phyloP scores from a whole-genome alignment of 2,888 invertebrate species.

The Harpagoxenus sublaevis region DNA sequence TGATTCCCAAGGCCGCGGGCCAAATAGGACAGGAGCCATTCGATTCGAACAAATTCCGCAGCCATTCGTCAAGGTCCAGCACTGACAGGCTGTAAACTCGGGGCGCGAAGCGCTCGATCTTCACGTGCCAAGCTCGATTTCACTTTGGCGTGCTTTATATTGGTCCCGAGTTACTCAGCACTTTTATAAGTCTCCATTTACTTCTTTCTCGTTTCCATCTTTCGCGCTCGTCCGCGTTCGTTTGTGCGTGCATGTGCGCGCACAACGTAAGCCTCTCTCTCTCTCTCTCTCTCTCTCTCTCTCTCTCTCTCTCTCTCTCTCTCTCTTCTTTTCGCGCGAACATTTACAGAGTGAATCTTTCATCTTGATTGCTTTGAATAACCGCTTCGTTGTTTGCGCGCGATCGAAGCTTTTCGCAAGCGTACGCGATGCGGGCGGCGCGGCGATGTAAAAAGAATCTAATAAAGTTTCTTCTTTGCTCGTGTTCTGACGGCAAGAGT shows the following conservation, averaged over 20 bases:
- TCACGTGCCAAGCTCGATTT: constrained; percentile 68
- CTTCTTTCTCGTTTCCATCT: constrained; percentile 40
- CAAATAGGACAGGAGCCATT: constrained; percentile 46
- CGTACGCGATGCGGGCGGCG: constrained; percentile 22
- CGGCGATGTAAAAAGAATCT: constrained; percentile 45
- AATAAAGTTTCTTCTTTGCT: constrained; percentile 46
- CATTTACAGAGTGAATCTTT: constrained; percentile 20
- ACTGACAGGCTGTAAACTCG: constrained; percentile 56
- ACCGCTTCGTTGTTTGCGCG: constrained; percentile 36
- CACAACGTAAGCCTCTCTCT: neutral
- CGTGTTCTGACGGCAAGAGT: constrained; percentile 23
- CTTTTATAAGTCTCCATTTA: constrained; percentile 66
- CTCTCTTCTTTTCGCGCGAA: neutral
- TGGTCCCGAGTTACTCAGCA: constrained; percentile 69
- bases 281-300: neutral
- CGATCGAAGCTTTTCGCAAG: constrained; percentile 42
- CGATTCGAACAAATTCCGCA: constrained; percentile 39
- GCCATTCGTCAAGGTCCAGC: constrained; percentile 54
- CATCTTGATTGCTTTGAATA: constrained; percentile 47
- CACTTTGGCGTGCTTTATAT: constrained; percentile 72
- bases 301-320: neutral
- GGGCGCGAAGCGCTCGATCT: constrained; percentile 62
- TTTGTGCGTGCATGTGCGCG: neutral
- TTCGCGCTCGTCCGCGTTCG: neutral
- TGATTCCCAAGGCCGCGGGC: constrained; percentile 27